A percentile compares a stretch with the other conserved stretches of the same genome.
Evolutionary conservation across 2,797 vertebrate genomes (phyloP).

Genomic region (Syndactyla subalaris): DNA sequence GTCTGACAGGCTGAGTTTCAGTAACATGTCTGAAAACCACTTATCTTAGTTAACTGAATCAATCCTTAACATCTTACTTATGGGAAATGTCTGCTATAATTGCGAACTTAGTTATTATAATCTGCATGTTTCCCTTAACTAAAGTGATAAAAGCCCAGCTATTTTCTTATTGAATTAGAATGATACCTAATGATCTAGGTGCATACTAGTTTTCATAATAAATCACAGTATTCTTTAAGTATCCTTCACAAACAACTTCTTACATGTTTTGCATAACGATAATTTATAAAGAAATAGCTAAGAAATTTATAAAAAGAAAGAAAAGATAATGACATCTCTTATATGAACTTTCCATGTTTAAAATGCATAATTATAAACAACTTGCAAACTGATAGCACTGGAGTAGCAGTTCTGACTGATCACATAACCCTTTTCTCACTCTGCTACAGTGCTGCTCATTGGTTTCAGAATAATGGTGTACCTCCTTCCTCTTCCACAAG

Average conservation of each 20-base stretch:
- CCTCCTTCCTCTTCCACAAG: constrained; percentile 50
- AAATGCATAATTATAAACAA: neutral
- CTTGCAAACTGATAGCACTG: neutral
- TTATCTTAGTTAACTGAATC: neutral
- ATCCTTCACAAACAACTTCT: neutral
- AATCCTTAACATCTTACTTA: neutral
- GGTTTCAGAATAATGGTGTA: neutral
- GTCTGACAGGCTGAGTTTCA: neutral
- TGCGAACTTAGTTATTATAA: neutral
- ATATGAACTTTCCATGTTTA: neutral
- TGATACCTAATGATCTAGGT: neutral
- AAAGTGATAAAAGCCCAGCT: neutral
- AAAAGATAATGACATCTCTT: neutral
- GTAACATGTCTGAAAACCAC: neutral
- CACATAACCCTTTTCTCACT: neutral
- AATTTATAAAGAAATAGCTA: neutral
- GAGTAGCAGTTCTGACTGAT: neutral
- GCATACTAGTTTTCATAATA: neutral
- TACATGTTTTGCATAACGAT: neutral
- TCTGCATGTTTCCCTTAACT: neutral
- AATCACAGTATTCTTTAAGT: neutral
- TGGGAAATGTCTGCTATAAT: neutral
- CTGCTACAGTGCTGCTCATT: neutral
- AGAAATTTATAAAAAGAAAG: neutral
- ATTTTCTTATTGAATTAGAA: neutral